These are phyloP conservation scores for Solen grandis DNA, from an alignment of 1,140 invertebrate species.

Conservation along the genomic window DNA sequence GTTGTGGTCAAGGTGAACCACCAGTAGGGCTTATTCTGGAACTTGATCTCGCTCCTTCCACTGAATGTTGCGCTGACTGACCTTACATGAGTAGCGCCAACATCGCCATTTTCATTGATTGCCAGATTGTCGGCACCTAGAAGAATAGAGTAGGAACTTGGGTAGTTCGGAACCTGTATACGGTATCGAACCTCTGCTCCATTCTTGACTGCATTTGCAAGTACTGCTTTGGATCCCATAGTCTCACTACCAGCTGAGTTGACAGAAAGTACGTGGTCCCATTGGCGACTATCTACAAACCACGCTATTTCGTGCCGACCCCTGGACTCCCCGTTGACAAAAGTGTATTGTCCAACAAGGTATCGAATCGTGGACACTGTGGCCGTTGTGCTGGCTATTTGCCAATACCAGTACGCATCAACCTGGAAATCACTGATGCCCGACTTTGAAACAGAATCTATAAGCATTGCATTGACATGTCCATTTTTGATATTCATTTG, in stretches of 20 bases:
- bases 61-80: background rate
- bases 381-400: conserved; percentile 13
- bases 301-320: background rate
- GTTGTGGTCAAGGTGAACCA: conserved; percentile 20
- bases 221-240: background rate
- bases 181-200: conserved; percentile 12
- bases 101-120: background rate
- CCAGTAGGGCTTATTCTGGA: background rate
- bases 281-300: conserved; percentile 11
- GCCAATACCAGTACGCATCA: conserved; percentile 13
- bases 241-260: background rate
- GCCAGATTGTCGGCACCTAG: conserved; percentile 15
- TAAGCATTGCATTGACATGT: conserved; percentile 8
- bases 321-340: background rate
- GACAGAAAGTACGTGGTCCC: background rate
- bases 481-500: background rate
- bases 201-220: background rate
- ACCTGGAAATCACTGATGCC: background rate
- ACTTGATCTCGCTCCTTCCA: background rate
- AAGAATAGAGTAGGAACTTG: background rate
- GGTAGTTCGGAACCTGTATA: background rate
- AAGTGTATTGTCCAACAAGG: background rate
- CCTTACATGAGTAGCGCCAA: conserved; percentile 17
- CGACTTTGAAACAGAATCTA: background rate
- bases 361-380: background rate